Base-by-base conservation (phyloP, 2,113 vertebrate species). In the Xyliphius kryptos region DNA sequence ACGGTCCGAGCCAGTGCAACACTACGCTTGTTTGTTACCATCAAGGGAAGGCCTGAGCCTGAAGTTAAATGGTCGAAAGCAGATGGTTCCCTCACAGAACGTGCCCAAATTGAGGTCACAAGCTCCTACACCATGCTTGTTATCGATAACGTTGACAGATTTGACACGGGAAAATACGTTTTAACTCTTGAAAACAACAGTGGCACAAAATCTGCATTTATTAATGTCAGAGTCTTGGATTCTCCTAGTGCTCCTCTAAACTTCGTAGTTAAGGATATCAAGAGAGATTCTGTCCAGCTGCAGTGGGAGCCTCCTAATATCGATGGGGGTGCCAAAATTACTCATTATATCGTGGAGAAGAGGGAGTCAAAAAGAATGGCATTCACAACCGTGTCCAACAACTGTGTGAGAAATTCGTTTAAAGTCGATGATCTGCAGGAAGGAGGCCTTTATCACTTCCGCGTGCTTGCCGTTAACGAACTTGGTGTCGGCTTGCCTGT, bases 51-150 rank as follows among this genome's bases (percentile, higher is more conserved):
- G 69, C 96, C 96, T 54, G 95, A 97, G 76, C 96, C 96, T 70
- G 96, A 99, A 83, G 95, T 97, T 60, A 94, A 88, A 74, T 99
- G 96, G 96, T 90, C 91, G 70, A 99, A 95, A 77, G 91, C 89
- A 26, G 95, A 97, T 74, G 91, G 90, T 62, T 67, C 74, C 58
- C 76, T 98, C 54, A 91, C 91, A 67, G 95, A 97, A 38, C 86
- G 89, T 79, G 90, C 96, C 63, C 92, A 94, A 78, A 89, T 95
- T 80, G 96, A 98, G 71, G 90, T 91, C 62, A 97, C 95, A n/a
- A n/a, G n/a, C n/a, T n/a, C n/a, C n/a, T n/a, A n/a, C n/a, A n/a
- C n/a, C n/a, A n/a, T n/a, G n/a, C 78, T 99, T 68, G 89, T 98
- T 36, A 92, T 99, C 80, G 95, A 99, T 64, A 95, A 95, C 22